Evolutionary conservation across 2,797 vertebrate species (phyloP).

Genomic region (Rachycentron canadum): DNA sequence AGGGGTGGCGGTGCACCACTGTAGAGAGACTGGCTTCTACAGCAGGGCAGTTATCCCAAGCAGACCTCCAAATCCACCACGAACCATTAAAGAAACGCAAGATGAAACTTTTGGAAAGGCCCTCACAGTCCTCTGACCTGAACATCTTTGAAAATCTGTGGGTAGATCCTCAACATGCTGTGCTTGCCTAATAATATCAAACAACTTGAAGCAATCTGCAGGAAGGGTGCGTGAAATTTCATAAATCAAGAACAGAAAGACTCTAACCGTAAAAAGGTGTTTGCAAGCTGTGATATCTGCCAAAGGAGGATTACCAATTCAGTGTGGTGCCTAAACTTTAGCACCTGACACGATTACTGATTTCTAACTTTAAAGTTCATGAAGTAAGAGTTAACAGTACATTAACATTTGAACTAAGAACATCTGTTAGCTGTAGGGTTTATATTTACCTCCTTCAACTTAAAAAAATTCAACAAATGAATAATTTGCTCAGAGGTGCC

Average conservation of each 20-base stretch:
- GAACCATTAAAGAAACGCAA: background rate
- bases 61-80: background rate
- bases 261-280: background rate
- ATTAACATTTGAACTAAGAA: no score
- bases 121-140: no score
- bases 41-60: background rate
- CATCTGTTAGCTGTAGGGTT: background rate
- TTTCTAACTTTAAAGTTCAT: no score
- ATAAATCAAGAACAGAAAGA: background rate
- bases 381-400: no score
- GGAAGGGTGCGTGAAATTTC: background rate
- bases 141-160: background rate
- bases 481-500: background rate
- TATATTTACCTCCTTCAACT: background rate
- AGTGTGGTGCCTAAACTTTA: no score
- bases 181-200: background rate
- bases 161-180: background rate
- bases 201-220: background rate
- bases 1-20: background rate
- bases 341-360: no score
- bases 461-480: background rate
- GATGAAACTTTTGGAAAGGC: background rate
- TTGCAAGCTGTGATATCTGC: no score
- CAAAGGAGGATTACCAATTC: no score
- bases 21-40: background rate